These are phyloP conservation scores for Volucella inflata DNA, from an alignment of 2,888 invertebrate species.

Conservation along the genomic window DNA sequence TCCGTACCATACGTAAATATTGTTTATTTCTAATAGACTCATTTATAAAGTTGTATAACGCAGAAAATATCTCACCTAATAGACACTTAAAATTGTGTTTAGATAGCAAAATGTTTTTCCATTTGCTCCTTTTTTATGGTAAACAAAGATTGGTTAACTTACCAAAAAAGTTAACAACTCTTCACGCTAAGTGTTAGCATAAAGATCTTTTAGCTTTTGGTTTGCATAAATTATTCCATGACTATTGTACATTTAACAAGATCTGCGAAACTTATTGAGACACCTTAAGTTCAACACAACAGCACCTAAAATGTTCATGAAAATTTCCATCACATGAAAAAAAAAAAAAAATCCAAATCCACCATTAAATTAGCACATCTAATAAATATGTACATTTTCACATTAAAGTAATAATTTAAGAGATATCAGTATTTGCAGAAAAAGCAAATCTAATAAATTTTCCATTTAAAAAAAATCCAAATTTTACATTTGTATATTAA, in stretches of 20 bases:
- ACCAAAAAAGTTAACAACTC: background rate
- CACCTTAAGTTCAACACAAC: slow-evolving; percentile 7
- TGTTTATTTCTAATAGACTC: no score
- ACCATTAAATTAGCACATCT: slow-evolving; percentile 33
- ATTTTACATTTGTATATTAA: slow-evolving; percentile 53
- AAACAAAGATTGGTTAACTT: no score
- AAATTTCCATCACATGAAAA: slow-evolving; percentile 15
- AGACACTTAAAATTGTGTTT: no score
- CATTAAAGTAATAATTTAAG: slow-evolving; percentile 13
- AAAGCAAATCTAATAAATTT: slow-evolving; percentile 1
- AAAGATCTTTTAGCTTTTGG: no score
- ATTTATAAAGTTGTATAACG: no score
- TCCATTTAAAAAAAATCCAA: slow-evolving; percentile 16
- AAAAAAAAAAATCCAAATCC: slow-evolving; percentile 17
- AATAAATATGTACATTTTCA: background rate
- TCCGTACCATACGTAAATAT: no score
- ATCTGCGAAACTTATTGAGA: slow-evolving; percentile 19
- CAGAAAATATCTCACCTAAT: no score
- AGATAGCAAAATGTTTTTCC: no score
- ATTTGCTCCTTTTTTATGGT: no score
- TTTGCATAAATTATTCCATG: no score
- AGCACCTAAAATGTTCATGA: background rate
- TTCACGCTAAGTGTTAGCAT: no score
- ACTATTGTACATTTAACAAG: no score
- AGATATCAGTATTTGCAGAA: slow-evolving; percentile 1